phyloP scores from a whole-genome alignment of 2,888 invertebrate species.

The Odontomyia ornata region DNA sequence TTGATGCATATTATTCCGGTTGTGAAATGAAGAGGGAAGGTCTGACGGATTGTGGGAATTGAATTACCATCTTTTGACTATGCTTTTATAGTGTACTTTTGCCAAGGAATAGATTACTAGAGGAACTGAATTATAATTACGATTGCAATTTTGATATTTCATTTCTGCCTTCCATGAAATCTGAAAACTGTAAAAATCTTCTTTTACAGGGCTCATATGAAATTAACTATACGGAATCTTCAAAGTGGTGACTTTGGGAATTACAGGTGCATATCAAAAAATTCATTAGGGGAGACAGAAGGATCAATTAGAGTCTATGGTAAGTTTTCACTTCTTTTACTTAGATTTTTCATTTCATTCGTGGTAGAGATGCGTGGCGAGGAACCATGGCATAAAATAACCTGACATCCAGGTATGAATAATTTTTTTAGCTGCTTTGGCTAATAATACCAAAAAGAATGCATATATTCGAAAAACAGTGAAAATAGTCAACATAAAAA shows the following conservation, averaged over 20 bases:
- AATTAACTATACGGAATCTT: slow-evolving; percentile 84
- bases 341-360: too few species aligned
- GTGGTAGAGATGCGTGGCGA: too few species aligned
- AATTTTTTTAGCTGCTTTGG: too few species aligned
- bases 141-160: neutral
- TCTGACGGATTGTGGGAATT: neutral
- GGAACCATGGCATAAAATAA: too few species aligned
- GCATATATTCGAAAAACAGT: too few species aligned
- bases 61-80: neutral
- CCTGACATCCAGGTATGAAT: too few species aligned
- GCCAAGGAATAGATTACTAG: too few species aligned
- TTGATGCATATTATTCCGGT: neutral
- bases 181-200: too few species aligned
- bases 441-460: too few species aligned
- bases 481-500: too few species aligned
- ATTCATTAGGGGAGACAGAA: slow-evolving; percentile 92
- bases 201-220: slow-evolving; percentile 79
- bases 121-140: neutral
- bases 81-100: neutral
- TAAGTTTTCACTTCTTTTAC: slow-evolving; percentile 65
- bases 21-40: neutral
- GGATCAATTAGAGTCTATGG: slow-evolving; percentile 92
- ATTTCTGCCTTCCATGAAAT: neutral
- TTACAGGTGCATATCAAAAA: slow-evolving; percentile 93
- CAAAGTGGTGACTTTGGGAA: slow-evolving; percentile 87